Percentiles rank a stretch among this genome's conserved stretches.
Conservation (phyloP, 2,797 vertebrate species). For the Falco berigora region DNA sequence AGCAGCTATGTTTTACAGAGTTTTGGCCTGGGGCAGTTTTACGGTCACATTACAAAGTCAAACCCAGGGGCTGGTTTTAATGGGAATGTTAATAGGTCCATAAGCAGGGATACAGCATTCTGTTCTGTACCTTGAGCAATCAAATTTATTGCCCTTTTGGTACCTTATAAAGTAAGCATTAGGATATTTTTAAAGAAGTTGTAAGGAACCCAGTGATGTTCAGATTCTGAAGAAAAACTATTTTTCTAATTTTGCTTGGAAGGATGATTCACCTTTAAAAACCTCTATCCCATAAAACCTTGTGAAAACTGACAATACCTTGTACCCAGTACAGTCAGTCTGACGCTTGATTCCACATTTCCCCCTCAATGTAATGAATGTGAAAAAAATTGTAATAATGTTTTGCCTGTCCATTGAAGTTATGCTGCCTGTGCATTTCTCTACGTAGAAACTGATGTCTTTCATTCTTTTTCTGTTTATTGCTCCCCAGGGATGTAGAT, state of each 20-base stretch:
- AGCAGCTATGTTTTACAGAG: not conserved
- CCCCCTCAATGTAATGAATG: not conserved
- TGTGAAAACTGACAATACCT: not conserved
- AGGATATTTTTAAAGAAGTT: not conserved
- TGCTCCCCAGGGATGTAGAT: not conserved
- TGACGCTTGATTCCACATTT: not conserved
- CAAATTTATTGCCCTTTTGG: not conserved
- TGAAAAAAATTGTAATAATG: no score
- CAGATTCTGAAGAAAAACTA: not conserved
- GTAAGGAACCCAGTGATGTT: not conserved
- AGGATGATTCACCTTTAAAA: not conserved
- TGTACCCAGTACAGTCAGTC: fast-evolving
- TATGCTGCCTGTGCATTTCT: fast-evolving
- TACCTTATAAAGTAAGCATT: not conserved
- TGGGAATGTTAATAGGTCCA: not conserved
- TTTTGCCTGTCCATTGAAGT: not conserved
- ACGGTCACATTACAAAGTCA: not conserved
- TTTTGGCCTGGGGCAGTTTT: not conserved
- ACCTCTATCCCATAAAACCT: not conserved
- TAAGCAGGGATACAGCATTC: not conserved
- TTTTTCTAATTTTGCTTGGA: not conserved
- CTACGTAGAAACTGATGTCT: not conserved
- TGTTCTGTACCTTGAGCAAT: not conserved
- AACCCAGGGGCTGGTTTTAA: not conserved
- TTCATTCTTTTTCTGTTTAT: not conserved